Evolutionary conservation across 1,140 invertebrate genomes (phyloP), one percentile per base, ranked within the genome.

Genomic region (Lepidurus arcticus): DNA sequence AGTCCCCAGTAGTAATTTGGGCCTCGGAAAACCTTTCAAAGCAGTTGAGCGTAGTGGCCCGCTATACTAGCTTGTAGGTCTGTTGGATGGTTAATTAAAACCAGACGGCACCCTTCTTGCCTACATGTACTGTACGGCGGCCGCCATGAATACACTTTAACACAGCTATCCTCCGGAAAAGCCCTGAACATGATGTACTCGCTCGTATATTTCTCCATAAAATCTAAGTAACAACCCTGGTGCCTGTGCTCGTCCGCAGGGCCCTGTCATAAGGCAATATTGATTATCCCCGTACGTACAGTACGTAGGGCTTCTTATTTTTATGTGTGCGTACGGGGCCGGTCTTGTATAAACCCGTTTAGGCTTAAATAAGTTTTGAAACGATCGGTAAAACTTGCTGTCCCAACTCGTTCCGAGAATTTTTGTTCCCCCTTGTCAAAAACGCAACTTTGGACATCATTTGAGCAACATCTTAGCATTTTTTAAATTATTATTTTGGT

Each of bases 71-170:
- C 53, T n/a, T 21, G 21, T 13, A n/a, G 21, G 16, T 7, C 10
- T 47, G 45, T 47, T 16, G 45, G 10, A 47, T 65, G 53, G 53
- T 65, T 65, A 65, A 65, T 65, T 65, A 65, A 65, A 65, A 65
- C 53, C 21, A 13, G 53, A 65, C 53, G 7, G 21, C 53, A 34
- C 53, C 53, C 16, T 65, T 65, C 53, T 65, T 65, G 53, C 53
- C 53, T 65, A n/a, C 53, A n/a, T 65, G 53, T 21, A 65, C 16
- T 65, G 53, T 21, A 65, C 16, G 53, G 53, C 21, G 16, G 53
- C 53, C 21, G 8, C 13, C 53, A 21, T 65, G 53, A 65, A 65
- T 65, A 65, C 21, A 65, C 53, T 21, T 16, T 65, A n/a, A 34
- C 34, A 34, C 34, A 65, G 16, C 53, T 65, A 21, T 65, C 21